Evolutionary conservation across 2,797 vertebrate genomes (phyloP).

Genomic region (Clarias laeviceps): DNA sequence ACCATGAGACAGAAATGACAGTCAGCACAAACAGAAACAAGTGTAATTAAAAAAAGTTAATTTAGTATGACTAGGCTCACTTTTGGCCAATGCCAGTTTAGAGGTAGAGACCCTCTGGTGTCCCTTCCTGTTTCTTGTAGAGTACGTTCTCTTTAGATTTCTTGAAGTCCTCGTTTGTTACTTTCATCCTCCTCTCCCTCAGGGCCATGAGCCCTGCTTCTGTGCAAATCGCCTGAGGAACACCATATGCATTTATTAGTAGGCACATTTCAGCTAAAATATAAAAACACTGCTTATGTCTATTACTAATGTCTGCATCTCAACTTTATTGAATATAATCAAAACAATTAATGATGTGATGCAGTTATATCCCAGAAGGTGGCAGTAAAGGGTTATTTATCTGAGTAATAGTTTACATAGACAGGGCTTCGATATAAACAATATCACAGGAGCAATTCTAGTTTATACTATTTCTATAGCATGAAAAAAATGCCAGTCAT

Average conservation of each 20-base stretch:
- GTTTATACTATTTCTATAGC: not conserved
- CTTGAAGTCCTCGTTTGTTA: constrained; percentile 99
- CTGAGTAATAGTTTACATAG: not conserved
- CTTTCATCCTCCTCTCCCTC: constrained; percentile 95
- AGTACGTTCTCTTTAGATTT: constrained; percentile 98
- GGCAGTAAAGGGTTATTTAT: not conserved
- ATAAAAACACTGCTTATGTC: not conserved
- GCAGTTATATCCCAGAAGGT: not conserved
- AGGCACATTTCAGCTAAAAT: not conserved
- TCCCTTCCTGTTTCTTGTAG: constrained; percentile 98
- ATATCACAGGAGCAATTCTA: not conserved
- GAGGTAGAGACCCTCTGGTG: constrained; percentile 95
- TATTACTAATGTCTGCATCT: not conserved
- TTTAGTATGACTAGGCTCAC: not conserved
- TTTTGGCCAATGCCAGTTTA: constrained; percentile 7
- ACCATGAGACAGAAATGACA: constrained; percentile 29
- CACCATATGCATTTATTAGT: not conserved
- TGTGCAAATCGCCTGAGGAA: constrained; percentile 91
- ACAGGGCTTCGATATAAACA: not conserved
- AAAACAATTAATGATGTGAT: not conserved
- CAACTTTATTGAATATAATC: not conserved
- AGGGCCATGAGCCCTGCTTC: constrained; percentile 97
- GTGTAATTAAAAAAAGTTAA: constrained; percentile 7
- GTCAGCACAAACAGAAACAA: constrained; percentile 4
- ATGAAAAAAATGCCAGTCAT: not conserved